Evolutionary conservation across 2,113 vertebrate species (phyloP).

Genomic region (Eurystomus gularis): DNA sequence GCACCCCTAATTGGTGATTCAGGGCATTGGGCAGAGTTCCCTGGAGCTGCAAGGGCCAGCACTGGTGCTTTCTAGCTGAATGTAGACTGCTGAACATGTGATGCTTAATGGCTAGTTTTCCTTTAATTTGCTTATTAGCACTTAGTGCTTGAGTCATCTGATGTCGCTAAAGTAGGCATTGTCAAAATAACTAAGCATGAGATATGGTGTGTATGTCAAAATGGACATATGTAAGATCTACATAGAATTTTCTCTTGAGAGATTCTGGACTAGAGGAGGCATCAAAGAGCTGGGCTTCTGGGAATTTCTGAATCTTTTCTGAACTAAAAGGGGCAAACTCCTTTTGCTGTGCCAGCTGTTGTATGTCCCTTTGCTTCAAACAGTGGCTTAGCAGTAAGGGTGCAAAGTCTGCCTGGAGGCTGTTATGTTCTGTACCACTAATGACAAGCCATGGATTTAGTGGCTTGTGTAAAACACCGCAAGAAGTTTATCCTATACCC

Average conservation of each 20-base stretch:
- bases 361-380: not conserved
- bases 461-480: not conserved
- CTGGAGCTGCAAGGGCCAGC: not conserved
- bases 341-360: not conserved
- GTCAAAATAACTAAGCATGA: not conserved
- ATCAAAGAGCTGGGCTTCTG: not conserved
- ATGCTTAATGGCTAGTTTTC: not conserved
- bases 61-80: not conserved
- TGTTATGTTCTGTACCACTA: not conserved
- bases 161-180: rapidly evolving
- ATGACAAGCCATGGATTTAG: not conserved
- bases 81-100: not conserved
- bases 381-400: not conserved
- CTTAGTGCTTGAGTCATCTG: not conserved
- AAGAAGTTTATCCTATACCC: not conserved
- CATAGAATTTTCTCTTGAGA: not conserved
- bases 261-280: not conserved
- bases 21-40: not conserved
- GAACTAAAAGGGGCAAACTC: not conserved
- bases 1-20: rapidly evolving
- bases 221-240: not conserved
- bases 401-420: not conserved
- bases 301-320: not conserved
- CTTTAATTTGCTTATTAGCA: not conserved
- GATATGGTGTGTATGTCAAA: not conserved